A percentile compares a stretch with the other conserved stretches of the same genome.
Conservation (phyloP, 2,797 vertebrate species). For the Gallirallus australis region DNA sequence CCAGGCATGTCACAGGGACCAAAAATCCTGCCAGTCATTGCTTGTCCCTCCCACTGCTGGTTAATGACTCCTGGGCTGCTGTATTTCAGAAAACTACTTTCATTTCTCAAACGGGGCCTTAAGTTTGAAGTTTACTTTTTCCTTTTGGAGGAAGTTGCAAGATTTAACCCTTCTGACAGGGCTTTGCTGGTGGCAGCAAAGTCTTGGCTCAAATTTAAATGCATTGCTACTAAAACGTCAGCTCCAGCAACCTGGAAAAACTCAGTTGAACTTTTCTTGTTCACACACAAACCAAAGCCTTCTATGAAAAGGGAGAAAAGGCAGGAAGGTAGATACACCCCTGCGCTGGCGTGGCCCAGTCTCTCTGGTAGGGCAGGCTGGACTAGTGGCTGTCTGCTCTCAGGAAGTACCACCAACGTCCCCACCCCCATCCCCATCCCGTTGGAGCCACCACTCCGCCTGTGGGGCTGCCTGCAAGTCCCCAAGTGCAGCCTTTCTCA, state of each 20-base stretch:
- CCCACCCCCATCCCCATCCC: neutral
- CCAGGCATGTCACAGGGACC: neutral
- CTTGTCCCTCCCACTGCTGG: neutral
- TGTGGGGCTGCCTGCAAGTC: too few species aligned
- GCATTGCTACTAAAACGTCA: neutral
- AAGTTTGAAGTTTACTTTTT: neutral
- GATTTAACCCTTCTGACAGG: neutral
- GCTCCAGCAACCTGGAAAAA: neutral
- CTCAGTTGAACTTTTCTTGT: neutral
- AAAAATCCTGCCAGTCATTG: neutral
- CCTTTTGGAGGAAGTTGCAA: neutral
- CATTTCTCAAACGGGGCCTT: neutral
- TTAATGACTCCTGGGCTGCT: neutral
- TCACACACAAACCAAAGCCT: neutral
- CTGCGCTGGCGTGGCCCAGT: neutral
- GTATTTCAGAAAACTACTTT: neutral
- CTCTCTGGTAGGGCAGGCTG: fast-evolving
- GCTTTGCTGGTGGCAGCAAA: neutral
- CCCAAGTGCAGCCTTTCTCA: neutral
- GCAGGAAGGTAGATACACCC: neutral
- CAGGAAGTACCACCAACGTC: neutral
- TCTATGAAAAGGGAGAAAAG: neutral
- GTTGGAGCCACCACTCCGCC: fast-evolving
- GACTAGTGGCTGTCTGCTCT: neutral
- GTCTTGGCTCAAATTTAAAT: neutral